Percentiles rank a stretch among this genome's conserved stretches.
Conservation (phyloP, 2,113 vertebrate species). For the Myiozetetes cayanensis region DNA sequence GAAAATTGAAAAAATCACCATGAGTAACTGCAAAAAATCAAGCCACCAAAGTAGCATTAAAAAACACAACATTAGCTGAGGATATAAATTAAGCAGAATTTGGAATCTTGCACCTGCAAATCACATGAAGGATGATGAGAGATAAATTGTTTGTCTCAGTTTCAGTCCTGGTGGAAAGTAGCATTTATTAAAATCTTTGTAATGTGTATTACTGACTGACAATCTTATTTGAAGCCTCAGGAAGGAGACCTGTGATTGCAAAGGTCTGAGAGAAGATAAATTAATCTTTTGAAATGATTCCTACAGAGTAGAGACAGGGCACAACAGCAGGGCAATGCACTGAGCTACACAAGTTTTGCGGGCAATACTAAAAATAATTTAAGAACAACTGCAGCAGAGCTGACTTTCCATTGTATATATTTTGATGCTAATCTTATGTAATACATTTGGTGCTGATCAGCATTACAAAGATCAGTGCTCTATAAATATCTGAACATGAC, state of each 20-base stretch:
- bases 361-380: constrained; percentile 56
- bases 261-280: neutral
- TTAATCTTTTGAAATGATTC: neutral
- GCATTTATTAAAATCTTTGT: neutral
- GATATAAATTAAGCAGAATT: neutral
- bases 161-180: neutral
- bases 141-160: neutral
- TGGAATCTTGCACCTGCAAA: neutral
- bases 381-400: constrained; percentile 38
- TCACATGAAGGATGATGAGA: neutral
- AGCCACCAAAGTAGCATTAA: neutral
- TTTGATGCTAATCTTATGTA: constrained; percentile 64
- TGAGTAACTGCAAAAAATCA: neutral
- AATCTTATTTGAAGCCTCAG: neutral
- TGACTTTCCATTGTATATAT: constrained; percentile 52
- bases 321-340: neutral
- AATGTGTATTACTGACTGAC: neutral
- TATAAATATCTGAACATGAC: constrained; percentile 62
- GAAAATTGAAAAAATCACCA: neutral
- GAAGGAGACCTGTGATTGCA: neutral
- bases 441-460: constrained; percentile 61
- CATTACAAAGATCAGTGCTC: constrained; percentile 63
- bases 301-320: neutral
- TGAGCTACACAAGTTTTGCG: neutral
- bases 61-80: neutral